Evolutionary conservation across 2,888 invertebrate genomes (phyloP), one percentile per base, ranked within the genome.

Genomic region (Cheilosia variabilis): DNA sequence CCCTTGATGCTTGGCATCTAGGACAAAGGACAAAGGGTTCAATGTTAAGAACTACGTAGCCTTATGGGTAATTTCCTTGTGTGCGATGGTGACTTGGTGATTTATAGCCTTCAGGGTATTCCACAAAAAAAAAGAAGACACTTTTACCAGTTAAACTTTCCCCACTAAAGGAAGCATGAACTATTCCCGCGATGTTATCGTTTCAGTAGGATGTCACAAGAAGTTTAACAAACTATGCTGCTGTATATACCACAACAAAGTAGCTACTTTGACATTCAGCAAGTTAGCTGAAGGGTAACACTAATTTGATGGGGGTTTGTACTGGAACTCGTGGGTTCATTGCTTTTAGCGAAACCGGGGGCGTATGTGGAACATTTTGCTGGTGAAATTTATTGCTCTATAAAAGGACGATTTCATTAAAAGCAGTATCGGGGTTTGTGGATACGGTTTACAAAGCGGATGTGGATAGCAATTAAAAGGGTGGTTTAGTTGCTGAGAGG

Each of bases 331-430:
- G 58, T 9, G 52, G 50, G 76, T 66, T 66, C 41, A 65, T 57
- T 41, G 65, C 50, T 65, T 37, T 47, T n/a, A 17, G 24, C 37
- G 7, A 3, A 4, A 22, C 17, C n/a, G 47, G n/a, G 10, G 43
- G 37, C 52, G 66, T 65, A 43, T 66, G 47, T 60, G 76, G 41
- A 69, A 69, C 34, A 69, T 69, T 66, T 53, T 31, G 63, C 47
- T 52, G n/a, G 9, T 19, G 9, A 9, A 45, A 55, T 55, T 55
- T 50, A 63, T 65, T 2, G 55, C 22, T 7, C 24, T 7, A 4
- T 52, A 37, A 55, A 55, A 45, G 69, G 55, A 34, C 55, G n/a
- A 69, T 27, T 31, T 37, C 22, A 34, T 10, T 22, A 24, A 34
- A 15, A 37, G 4, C 9, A 15, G 9, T n/a, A 17, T 50, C 17